Conservation (phyloP, 2,888 invertebrate genomes). For the Drosophila vallismaia region DNA sequence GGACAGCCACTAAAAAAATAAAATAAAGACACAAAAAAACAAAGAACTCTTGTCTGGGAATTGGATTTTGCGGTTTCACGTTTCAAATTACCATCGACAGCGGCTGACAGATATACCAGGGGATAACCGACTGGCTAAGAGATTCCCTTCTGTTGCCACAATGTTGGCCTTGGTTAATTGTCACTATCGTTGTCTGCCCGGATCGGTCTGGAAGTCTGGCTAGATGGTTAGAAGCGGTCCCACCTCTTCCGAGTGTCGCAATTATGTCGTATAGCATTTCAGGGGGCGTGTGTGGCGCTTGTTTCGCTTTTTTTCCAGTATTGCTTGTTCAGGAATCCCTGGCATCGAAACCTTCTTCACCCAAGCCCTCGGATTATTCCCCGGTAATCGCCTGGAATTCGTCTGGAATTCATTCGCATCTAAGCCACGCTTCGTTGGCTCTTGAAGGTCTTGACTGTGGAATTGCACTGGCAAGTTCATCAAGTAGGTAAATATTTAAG, state of each 20-base stretch:
- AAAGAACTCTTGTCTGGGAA: conserved; percentile 71
- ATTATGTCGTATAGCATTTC: conserved; percentile 65
- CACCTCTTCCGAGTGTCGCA: conserved; percentile 42
- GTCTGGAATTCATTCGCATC: conserved; percentile 33
- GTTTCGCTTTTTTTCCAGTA: conserved; percentile 2
- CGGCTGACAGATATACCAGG: conserved; percentile 52
- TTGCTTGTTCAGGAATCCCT: conserved; percentile 5
- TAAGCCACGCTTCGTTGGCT: conserved; percentile 64
- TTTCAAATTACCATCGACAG: conserved; percentile 80
- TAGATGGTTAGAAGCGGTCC: neutral
- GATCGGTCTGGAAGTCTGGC: conserved; percentile 13
- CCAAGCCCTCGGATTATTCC: conserved; percentile 48
- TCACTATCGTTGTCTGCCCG: conserved; percentile 69
- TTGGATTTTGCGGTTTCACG: conserved; percentile 79
- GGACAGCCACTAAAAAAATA: conserved; percentile 44
- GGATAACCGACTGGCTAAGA: conserved; percentile 10
- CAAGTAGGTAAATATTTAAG: conserved; percentile 64
- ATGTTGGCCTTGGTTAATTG: conserved; percentile 76
- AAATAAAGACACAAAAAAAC: conserved; percentile 32
- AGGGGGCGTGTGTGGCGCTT: conserved; percentile 51
- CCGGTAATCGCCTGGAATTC: conserved; percentile 61
- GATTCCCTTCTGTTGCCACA: conserved; percentile 43
- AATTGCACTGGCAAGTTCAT: conserved; percentile 56
- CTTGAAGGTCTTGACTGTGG: neutral
- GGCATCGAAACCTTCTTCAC: neutral